Evolutionary conservation across 1,140 invertebrate species (phyloP).

Genomic region (Procambarus virginalis): DNA sequence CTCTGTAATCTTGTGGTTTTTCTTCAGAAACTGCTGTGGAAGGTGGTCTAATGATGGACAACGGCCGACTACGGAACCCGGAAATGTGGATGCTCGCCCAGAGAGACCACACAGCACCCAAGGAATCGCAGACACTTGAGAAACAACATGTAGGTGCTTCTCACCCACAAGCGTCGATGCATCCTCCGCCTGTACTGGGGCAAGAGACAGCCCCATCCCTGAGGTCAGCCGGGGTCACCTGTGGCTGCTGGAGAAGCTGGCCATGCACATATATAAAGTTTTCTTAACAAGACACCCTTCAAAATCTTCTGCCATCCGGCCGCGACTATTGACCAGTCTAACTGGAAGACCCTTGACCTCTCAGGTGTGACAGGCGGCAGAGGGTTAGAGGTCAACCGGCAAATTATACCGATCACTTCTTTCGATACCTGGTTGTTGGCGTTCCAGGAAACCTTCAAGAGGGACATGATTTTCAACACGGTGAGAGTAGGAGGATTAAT

Average conservation of each 20-base stretch:
- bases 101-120: neutral
- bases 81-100: neutral
- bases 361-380: neutral
- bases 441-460: constrained; percentile 39
- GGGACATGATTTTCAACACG: constrained; percentile 50
- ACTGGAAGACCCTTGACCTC: neutral
- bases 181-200: neutral
- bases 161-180: neutral
- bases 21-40: neutral
- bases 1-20: neutral
- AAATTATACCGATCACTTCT: neutral
- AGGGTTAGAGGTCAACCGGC: neutral
- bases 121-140: neutral
- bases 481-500: constrained; percentile 32
- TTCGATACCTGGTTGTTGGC: constrained; percentile 27
- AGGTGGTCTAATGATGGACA: neutral
- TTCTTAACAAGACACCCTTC: neutral
- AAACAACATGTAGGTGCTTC: too few species aligned
- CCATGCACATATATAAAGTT: neutral
- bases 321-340: too few species aligned
- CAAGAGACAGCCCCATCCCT: neutral
- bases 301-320: too few species aligned
- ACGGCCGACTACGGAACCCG: neutral
- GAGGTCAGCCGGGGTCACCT: too few species aligned
- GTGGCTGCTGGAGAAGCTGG: too few species aligned